A percentile compares a stretch with the other conserved stretches of the same genome.
Evolutionary conservation across 2,888 invertebrate genomes (phyloP).

Genomic region (Meganola albula): DNA sequence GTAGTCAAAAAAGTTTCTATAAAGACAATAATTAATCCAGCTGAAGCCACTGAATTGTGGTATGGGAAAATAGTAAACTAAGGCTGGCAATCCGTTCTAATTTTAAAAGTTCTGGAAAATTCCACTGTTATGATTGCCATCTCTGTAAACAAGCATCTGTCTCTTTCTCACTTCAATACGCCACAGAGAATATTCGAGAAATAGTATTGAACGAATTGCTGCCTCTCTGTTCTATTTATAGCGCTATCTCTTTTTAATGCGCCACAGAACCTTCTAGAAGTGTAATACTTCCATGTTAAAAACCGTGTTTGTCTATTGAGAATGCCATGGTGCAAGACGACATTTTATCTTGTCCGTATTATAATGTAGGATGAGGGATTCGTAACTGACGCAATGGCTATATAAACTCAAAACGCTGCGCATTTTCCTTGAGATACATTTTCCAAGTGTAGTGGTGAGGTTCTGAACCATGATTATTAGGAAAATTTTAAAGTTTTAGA

Average conservation of each 20-base stretch:
- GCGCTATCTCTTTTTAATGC: slow-evolving; percentile 28
- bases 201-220: slow-evolving; percentile 11
- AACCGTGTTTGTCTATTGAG: slow-evolving; percentile 1
- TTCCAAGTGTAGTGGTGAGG: slow-evolving; percentile 46
- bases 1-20: too few species aligned
- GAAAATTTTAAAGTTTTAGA: slow-evolving; percentile 27
- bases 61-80: background rate
- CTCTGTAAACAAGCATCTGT: slow-evolving; percentile 12
- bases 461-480: slow-evolving; percentile 34
- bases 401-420: slow-evolving; percentile 34
- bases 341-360: slow-evolving; percentile 18
- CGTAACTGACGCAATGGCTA: slow-evolving; percentile 28
- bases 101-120: slow-evolving; percentile 28
- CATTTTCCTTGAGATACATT: slow-evolving; percentile 36
- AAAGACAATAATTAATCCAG: too few species aligned
- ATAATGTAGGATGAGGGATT: slow-evolving; percentile 23
- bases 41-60: background rate
- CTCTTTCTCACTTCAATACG: slow-evolving; percentile 19
- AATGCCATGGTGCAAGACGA: slow-evolving; percentile 1
- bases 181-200: slow-evolving; percentile 29
- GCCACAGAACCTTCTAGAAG: slow-evolving; percentile 43
- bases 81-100: slow-evolving; percentile 18
- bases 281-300: slow-evolving; percentile 25
- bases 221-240: slow-evolving; percentile 16
- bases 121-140: slow-evolving; percentile 24